Evolutionary conservation across 2,797 vertebrate genomes (phyloP).

Genomic region (Enteromius treurensis): DNA sequence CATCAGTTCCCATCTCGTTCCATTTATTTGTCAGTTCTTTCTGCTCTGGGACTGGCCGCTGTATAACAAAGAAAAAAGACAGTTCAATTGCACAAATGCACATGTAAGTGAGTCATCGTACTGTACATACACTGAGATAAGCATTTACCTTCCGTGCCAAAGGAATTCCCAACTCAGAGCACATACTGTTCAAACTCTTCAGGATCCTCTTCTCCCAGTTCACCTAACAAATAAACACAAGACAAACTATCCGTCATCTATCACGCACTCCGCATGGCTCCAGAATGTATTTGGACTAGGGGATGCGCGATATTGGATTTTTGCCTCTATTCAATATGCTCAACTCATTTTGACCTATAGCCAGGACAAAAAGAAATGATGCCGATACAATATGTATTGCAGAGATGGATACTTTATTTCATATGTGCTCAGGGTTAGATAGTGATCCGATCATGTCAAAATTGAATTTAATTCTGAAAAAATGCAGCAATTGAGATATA

Average conservation of each 20-base stretch:
- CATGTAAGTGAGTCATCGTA: neutral
- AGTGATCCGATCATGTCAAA: no score
- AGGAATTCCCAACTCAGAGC: slow-evolving; percentile 90
- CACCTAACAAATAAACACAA: slow-evolving; percentile 76
- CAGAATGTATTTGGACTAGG: neutral
- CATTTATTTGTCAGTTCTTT: slow-evolving; percentile 94
- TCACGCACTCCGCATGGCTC: neutral
- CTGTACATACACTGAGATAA: slow-evolving; percentile 45
- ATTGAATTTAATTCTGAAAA: no score
- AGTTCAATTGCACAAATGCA: neutral
- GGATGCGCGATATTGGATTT: no score
- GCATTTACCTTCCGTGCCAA: slow-evolving; percentile 88
- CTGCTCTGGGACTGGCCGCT: slow-evolving; percentile 90
- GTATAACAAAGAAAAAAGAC: slow-evolving; percentile 33
- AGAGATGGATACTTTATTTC: no score
- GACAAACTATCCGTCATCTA: slow-evolving; percentile 15
- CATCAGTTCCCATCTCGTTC: slow-evolving; percentile 99
- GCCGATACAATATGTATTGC: no score
- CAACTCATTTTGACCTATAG: no score
- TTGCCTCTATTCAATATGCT: no score
- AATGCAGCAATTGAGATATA: no score
- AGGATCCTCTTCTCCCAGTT: slow-evolving; percentile 96
- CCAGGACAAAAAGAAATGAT: no score
- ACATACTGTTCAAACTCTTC: slow-evolving; percentile 99
- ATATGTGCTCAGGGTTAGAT: no score